Conservation (phyloP, 1,140 invertebrate genomes). For the Prorops nasuta region DNA sequence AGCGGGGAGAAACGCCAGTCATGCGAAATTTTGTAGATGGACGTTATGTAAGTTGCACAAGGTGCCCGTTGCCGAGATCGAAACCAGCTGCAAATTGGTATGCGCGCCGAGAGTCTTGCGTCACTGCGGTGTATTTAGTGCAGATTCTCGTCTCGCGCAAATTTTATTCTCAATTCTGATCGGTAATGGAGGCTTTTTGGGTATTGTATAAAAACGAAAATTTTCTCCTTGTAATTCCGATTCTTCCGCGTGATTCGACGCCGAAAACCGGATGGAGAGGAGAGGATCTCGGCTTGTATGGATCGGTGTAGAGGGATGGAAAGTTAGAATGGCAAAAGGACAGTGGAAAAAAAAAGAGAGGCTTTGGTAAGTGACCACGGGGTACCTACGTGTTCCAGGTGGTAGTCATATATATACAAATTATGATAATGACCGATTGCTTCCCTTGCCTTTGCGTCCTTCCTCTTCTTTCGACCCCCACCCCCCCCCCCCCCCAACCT, state of each 20-base stretch:
- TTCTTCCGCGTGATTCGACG: too few species aligned
- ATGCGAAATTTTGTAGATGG: too few species aligned
- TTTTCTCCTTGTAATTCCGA: too few species aligned
- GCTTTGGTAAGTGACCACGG: conserved; percentile 24
- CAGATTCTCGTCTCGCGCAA: too few species aligned
- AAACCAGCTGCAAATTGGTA: too few species aligned
- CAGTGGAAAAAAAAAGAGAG: conserved; percentile 13
- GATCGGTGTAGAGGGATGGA: conserved; percentile 13
- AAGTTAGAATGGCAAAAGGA: conserved; percentile 15
- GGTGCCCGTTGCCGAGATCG: too few species aligned
- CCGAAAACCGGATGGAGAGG: not conserved
- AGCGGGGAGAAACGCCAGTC: too few species aligned
- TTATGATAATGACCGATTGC: conserved; percentile 43
- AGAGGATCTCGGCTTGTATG: conserved; percentile 11
- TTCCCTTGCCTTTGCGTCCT: conserved; percentile 18
- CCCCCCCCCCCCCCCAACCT: not conserved
- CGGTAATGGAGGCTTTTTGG: not conserved
- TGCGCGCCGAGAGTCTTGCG: too few species aligned
- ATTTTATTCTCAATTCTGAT: too few species aligned
- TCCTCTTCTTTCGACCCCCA: conserved; percentile 4
- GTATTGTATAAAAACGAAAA: not conserved
- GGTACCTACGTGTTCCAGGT: conserved; percentile 30
- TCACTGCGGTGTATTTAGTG: too few species aligned
- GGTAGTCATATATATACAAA: conserved; percentile 39
- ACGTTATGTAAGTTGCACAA: too few species aligned